These are phyloP conservation scores for Athrips mouffetella DNA, from an alignment of 2,888 invertebrate genomes.

Conservation along the genomic window DNA sequence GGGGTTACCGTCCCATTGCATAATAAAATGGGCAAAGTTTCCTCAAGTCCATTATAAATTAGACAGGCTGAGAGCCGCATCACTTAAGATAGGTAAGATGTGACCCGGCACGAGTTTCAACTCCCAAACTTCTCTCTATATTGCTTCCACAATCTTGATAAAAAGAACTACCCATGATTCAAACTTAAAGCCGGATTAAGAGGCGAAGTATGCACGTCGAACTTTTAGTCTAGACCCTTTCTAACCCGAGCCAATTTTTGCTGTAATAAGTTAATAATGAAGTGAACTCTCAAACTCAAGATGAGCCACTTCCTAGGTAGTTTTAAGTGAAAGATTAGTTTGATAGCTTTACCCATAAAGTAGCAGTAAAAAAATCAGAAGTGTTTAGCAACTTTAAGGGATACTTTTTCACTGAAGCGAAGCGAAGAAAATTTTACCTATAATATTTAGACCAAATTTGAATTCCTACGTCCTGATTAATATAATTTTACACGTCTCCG, in stretches of 20 bases:
- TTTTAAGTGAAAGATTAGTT: no score
- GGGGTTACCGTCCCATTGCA: constrained; percentile 76
- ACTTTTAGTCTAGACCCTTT: constrained; percentile 45
- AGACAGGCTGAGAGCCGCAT: constrained; percentile 75
- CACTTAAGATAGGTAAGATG: constrained; percentile 77
- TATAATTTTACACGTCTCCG: no score
- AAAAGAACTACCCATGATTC: constrained; percentile 73
- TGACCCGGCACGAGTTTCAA: constrained; percentile 72
- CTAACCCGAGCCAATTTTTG: constrained; percentile 33
- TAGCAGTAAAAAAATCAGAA: no score
- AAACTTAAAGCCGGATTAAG: constrained; percentile 67
- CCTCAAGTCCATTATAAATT: constrained; percentile 78
- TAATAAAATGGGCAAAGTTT: constrained; percentile 78
- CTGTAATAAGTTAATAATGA: constrained; percentile 18
- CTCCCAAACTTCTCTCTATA: constrained; percentile 67
- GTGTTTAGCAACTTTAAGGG: no score
- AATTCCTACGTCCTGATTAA: no score
- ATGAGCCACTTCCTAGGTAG: background rate
- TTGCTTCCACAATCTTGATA: constrained; percentile 70
- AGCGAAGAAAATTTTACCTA: no score
- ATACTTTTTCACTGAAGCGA: no score
- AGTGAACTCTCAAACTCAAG: constrained; percentile 12
- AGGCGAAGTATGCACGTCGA: constrained; percentile 50
- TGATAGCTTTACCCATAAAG: no score
- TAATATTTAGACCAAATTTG: no score